Conservation (phyloP, 2,113 vertebrate genomes). For the Dasyprocta punctata region DNA sequence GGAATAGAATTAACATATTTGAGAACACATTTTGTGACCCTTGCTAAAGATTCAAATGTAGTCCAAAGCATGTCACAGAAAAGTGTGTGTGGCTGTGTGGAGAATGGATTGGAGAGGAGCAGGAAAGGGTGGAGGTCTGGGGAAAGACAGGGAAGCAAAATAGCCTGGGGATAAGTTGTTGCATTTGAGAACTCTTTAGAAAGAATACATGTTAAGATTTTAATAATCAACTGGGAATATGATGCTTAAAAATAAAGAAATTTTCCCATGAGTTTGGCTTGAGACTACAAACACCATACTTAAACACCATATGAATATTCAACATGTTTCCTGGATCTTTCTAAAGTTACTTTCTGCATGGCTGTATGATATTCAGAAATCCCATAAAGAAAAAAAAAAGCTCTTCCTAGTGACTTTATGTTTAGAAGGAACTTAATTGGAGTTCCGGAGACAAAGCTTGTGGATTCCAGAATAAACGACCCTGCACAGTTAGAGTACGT, state of each 20-base stretch:
- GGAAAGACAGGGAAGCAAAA: not conserved
- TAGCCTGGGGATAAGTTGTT: not conserved
- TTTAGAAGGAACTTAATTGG: not conserved
- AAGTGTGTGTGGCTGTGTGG: not conserved
- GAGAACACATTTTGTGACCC: not conserved
- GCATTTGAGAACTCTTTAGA: constrained; percentile 15
- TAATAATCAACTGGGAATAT: not conserved
- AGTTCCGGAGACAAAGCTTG: not conserved
- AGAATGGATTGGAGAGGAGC: not conserved
- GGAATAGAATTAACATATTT: not conserved
- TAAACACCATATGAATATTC: not conserved
- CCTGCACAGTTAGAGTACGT: accelerated
- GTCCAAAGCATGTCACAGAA: not conserved
- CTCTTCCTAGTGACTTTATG: not conserved
- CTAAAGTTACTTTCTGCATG: not conserved
- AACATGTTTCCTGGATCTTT: not conserved
- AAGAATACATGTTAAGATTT: not conserved
- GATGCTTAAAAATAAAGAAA: not conserved
- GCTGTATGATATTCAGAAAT: not conserved
- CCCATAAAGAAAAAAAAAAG: not conserved
- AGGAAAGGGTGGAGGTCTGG: not conserved
- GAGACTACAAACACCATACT: not conserved
- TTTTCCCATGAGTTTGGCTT: not conserved
- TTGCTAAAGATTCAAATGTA: not conserved
- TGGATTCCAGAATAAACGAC: not conserved